Conservation (phyloP, 2,797 vertebrate species). For the Gymnopithys bicolor region DNA sequence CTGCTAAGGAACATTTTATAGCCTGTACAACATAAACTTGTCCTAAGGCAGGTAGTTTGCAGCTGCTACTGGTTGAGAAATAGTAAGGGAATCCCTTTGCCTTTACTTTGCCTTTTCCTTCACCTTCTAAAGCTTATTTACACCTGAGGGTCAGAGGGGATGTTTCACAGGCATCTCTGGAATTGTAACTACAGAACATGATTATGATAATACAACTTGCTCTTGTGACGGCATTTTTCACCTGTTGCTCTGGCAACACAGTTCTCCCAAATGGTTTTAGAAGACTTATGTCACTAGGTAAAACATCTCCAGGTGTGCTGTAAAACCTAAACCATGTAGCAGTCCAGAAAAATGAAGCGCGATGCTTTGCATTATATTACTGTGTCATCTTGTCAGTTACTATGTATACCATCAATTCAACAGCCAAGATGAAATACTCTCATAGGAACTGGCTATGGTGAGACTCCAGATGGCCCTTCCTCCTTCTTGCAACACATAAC, state of each 20-base stretch:
- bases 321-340: neutral
- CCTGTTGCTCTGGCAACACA: neutral
- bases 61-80: neutral
- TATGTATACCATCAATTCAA: neutral
- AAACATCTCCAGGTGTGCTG: neutral
- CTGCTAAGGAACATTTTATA: neutral
- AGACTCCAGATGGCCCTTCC: constrained; percentile 27
- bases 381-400: neutral
- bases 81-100: neutral
- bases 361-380: neutral
- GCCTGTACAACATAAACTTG: neutral
- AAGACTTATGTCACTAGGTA: neutral
- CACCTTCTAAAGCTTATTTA: neutral
- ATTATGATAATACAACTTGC: neutral
- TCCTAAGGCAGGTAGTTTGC: neutral
- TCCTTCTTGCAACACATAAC: constrained; percentile 2
- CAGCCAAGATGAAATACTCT: neutral
- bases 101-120: neutral
- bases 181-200: neutral
- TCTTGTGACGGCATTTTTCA: neutral
- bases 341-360: neutral
- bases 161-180: neutral
- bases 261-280: neutral
- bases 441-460: neutral
- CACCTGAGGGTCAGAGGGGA: neutral